Evolutionary conservation across 2,797 vertebrate species (phyloP), one percentile per base, ranked within the genome.

Genomic region (Intellagama lesueurii): DNA sequence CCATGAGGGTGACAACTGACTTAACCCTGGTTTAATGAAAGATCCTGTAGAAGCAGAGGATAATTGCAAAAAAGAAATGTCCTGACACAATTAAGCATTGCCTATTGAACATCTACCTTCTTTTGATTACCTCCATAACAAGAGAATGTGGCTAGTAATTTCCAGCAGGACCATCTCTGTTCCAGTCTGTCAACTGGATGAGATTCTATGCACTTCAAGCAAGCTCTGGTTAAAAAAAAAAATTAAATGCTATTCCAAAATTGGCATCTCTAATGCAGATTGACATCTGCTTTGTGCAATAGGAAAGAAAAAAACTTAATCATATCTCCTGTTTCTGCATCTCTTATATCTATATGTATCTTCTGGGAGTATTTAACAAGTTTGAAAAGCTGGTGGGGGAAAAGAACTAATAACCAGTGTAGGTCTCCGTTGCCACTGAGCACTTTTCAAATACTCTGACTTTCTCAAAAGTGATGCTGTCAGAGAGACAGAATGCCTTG

Each of bases 401-500:
- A 83, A 70, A 72, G 35, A 47, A 24, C 32, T 84, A 88, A 94
- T 16, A 85, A 91, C 64, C 78, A 90, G 72, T 70, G 69, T 1
- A 0, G 49, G 35, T 89, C 5, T 0, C 47, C 90, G 81, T 81
- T 32, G 0, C 32, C 47, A 69, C 17, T 86, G 9, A 0, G 0
- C 47, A 35, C 79, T 60, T 88, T 92, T 92, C 82, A 35, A 91
- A 81, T 80, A 44, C 86, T 89, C 73, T 4, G 0, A 90, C 86
- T 90, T 86, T 87, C 73, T 32, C 0, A 1, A 89, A 85, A 72
- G 81, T 73, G 75, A 90, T 91, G 88, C 60, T 89, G 85, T 93
- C 83, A 81, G 88, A 70, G 88, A 93, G 93, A 90, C 90, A 87
- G 85, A 90, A 73, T 47, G 68, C 86, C 91, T 96, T 93, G 93